A percentile compares a stretch with the other conserved stretches of the same genome.
phyloP scores from a whole-genome alignment of 1,140 invertebrate genomes.

The Ericerus pela region DNA sequence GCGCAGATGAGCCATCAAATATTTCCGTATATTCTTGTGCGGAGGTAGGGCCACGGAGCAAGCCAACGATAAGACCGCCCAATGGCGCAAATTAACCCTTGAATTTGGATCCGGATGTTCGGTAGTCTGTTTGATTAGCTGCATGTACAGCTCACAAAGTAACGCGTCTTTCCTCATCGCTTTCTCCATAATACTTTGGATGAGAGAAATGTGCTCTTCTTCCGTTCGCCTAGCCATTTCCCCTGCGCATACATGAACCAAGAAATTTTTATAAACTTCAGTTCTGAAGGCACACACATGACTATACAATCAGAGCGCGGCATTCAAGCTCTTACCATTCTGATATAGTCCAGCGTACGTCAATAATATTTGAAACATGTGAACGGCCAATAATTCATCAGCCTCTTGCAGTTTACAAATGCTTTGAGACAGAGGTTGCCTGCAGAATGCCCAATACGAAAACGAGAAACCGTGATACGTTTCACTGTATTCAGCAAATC shows the following conservation, averaged over 20 bases:
- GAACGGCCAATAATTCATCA: conserved; percentile 69
- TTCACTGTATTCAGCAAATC: conserved; percentile 55
- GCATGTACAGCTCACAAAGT: conserved; percentile 79
- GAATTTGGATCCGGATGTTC: conserved; percentile 84
- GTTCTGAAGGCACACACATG: not conserved
- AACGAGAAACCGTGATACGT: conserved; percentile 75
- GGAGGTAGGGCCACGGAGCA: conserved; percentile 71
- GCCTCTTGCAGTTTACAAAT: conserved; percentile 69
- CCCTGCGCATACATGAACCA: conserved; percentile 20
- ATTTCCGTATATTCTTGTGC: conserved; percentile 46
- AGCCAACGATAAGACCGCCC: conserved; percentile 77
- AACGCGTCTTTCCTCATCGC: conserved; percentile 78
- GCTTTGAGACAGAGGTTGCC: conserved; percentile 59
- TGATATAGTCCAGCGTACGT: conserved; percentile 71
- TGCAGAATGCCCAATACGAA: conserved; percentile 79
- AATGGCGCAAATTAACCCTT: conserved; percentile 71
- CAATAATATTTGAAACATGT: conserved; percentile 57
- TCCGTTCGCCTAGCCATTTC: conserved; percentile 48
- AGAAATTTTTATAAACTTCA: not conserved
- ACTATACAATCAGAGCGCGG: not conserved
- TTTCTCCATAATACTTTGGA: conserved; percentile 76
- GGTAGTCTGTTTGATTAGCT: conserved; percentile 86
- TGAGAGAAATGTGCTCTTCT: conserved; percentile 72
- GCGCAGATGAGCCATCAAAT: conserved; percentile 79
- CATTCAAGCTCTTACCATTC: conserved; percentile 35